Evolutionary conservation across 2,888 invertebrate species (phyloP), one percentile per base, ranked within the genome.

Genomic region (Clusia tigrina): DNA sequence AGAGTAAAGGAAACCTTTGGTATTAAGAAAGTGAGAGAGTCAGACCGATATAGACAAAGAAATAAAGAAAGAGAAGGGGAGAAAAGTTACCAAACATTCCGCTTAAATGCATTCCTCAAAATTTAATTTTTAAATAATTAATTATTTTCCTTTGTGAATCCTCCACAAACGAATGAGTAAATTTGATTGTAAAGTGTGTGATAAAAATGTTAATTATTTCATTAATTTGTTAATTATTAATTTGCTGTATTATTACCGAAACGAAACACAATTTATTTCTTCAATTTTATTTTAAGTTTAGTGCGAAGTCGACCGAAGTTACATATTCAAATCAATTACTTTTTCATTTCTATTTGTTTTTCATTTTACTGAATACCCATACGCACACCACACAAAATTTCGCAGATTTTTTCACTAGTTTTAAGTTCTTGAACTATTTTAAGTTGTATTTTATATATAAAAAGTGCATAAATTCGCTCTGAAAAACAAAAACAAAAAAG

Each of bases 191-290:
- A 68, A 68, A 63, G 67, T 67, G 67, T 67, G 67, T 65, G 65
- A 67, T 65, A 52, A 42, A 12, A 65, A 65, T 64, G 67, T 67
- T 67, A 65, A 67, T 65, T 67, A 67, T 67, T 32, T 32, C 32
- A 32, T 32, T 32, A 32, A 65, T 65, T 67, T 65, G 61, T 63
- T 67, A 66, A 66, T 66, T 60, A 64, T 64, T 67, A 61, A 51
- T 58, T 32, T 58, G 38, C 32, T 58, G 58, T 56, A 62, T 54
- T 63, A 58, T 26, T 55, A 37, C 3, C 37, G 20, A 63, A 60
- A 46, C 46, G 20, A 48, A 24, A 42, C 42, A 56, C 63, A 63
- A 24, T 20, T 60, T 64, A 66, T 60, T 62, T 62, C 58, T 54
- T 48, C 57, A 51, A 51, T 52, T 54, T n/a, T n/a, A n/a, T n/a